Base-by-base conservation (phyloP, 2,888 invertebrate species). In the Empis stercorea region DNA sequence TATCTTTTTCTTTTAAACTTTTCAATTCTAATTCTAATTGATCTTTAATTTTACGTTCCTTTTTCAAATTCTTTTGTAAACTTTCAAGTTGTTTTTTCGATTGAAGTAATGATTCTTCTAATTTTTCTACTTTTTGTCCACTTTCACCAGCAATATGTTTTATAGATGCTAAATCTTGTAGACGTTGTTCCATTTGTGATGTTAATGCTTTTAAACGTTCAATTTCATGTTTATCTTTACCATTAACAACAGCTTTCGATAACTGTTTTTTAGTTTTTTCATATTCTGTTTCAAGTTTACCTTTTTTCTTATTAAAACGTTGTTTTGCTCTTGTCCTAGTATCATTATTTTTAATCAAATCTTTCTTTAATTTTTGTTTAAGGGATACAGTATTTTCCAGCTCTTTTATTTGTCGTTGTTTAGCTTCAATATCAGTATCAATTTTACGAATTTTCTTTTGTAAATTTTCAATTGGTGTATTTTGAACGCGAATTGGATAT, bases 41-140 rank as follows among this genome's bases (percentile, higher is more conserved):
- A 51, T 76, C 76, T 58, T 79, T 82, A 10, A 79, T 70, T 59
- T 84, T 83, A 55, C 83, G 82, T 55, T 87, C 84, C 57, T 81
- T 80, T 54, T 80, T 80, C 16, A 84, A 73, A 57, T 81, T 80
- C 59, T 80, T 79, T 60, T 80, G 81, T 43, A 86, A 68, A 59
- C 82, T 81, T 44, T 85, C 84, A 60, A 86, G 75, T 61, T 85
- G 80, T 58, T 83, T 83, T 59, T 81, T 82, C 1, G 84, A 85
- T 9, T 79, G 76, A 59, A 80, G 79, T 4, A 87, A 67, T 55
- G 83, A 85, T 50, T 76, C 78, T 61, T 86, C 82, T 52, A 85
- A 72, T 58, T 84, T 81, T 56, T 79, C 74, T 10, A 85, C 76
- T 60, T 83, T 84, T 59, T 80, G 68, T 13, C 62, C 72, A 56